Conservation (phyloP, 2,113 vertebrate species). For the Takifugu flavidus region DNA sequence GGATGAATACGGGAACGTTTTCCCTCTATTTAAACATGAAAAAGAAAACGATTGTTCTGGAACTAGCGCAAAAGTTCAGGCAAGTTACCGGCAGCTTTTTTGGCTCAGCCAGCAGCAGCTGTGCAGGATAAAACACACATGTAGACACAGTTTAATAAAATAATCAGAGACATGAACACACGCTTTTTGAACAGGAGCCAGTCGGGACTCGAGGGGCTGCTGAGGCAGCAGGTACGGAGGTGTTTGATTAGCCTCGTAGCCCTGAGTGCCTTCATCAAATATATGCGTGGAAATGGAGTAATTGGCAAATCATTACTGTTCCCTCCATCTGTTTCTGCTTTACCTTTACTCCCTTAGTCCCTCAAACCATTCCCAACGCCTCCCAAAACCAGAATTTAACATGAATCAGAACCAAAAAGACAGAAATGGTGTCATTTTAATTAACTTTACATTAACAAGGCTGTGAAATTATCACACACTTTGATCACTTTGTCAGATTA, state of each 20-base stretch:
- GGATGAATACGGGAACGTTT: too few relatives aligned
- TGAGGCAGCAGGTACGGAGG: slow-evolving; percentile 16
- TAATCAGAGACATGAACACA: neutral
- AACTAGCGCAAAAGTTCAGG: too few relatives aligned
- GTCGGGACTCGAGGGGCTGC: slow-evolving; percentile 17
- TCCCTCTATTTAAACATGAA: too few relatives aligned
- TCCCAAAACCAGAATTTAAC: neutral
- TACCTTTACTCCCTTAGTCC: neutral
- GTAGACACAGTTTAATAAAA: neutral
- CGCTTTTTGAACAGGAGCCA: slow-evolving; percentile 2
- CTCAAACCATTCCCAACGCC: neutral
- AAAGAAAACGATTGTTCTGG: too few relatives aligned
- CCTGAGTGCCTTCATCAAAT: slow-evolving; percentile 33
- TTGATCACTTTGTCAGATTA: too few relatives aligned
- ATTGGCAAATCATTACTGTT: slow-evolving; percentile 29
- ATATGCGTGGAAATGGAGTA: slow-evolving; percentile 39
- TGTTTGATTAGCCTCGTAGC: slow-evolving; percentile 40
- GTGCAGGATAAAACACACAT: neutral
- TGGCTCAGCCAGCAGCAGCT: too few relatives aligned
- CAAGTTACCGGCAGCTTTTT: too few relatives aligned
- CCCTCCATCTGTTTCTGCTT: slow-evolving; percentile 8
- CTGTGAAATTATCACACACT: too few relatives aligned
- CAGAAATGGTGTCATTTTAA: neutral
- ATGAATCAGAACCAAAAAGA: neutral
- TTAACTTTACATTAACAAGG: too few relatives aligned